These are phyloP conservation scores for Hippocampus abdominalis DNA, from an alignment of 2,113 vertebrate species.

Conservation along the genomic window DNA sequence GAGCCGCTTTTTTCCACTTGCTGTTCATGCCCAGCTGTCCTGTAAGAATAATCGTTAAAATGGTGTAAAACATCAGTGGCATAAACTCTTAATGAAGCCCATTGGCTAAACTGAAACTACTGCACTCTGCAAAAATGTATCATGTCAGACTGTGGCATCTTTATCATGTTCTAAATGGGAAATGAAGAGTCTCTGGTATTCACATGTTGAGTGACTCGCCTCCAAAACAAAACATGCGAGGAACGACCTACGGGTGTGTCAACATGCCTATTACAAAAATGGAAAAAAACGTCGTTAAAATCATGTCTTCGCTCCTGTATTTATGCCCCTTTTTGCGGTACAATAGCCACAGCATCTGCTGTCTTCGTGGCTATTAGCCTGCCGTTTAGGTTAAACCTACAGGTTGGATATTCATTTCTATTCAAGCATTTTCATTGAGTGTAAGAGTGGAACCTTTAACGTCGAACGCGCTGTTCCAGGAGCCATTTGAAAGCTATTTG, in stretches of 20 bases:
- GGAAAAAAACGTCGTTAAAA: neutral
- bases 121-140: neutral
- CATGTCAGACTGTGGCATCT: neutral
- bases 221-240: neutral
- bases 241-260: neutral
- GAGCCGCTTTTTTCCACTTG: neutral
- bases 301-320: neutral
- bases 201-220: neutral
- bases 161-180: neutral
- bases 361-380: neutral
- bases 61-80: neutral
- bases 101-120: neutral
- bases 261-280: neutral
- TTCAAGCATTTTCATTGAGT: neutral
- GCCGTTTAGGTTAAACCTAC: neutral
- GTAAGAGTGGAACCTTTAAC: neutral
- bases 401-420: neutral
- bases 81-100: neutral
- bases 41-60: neutral
- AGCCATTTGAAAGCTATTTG: neutral
- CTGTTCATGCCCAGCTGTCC: neutral
- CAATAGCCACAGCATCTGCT: neutral
- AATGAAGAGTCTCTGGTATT: neutral
- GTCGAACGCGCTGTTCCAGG: neutral
- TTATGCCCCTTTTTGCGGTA: neutral